These are phyloP conservation scores for Diabrotica undecimpunctata DNA, from an alignment of 1,140 invertebrate genomes.

Conservation along the genomic window DNA sequence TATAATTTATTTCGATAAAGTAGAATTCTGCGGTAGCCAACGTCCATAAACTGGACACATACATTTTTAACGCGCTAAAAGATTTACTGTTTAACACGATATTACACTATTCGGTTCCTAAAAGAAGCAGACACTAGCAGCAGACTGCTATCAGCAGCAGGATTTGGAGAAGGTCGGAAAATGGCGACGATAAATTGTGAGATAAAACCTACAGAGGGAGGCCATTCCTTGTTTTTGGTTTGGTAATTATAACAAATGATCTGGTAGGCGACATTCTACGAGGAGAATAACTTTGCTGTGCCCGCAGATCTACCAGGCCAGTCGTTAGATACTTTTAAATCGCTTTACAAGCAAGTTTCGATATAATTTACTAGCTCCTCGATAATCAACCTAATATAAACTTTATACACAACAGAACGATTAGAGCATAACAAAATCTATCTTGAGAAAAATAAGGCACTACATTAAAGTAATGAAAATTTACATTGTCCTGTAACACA, in stretches of 20 bases:
- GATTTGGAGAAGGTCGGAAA: slow-evolving; percentile 34
- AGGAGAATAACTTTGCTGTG: not conserved
- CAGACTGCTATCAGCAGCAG: slow-evolving; percentile 28
- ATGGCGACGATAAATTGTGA: slow-evolving; percentile 35
- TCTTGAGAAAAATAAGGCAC: too few relatives aligned
- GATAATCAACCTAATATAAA: too few relatives aligned
- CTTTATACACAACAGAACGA: too few relatives aligned
- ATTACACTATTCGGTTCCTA: slow-evolving; percentile 34
- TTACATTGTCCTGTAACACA: too few relatives aligned
- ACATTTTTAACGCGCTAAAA: slow-evolving; percentile 28
- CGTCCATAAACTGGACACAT: slow-evolving; percentile 20
- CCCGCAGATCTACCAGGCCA: not conserved
- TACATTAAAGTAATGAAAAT: too few relatives aligned
- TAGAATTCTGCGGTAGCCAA: not conserved
- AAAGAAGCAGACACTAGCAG: slow-evolving; percentile 24
- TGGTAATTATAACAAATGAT: slow-evolving; percentile 39
- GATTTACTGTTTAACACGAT: slow-evolving; percentile 31
- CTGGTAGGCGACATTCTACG: slow-evolving; percentile 25
- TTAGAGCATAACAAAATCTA: too few relatives aligned
- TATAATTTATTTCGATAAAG: too few relatives aligned
- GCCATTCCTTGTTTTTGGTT: slow-evolving; percentile 37
- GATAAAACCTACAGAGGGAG: slow-evolving; percentile 36
- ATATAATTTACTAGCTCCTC: not conserved
- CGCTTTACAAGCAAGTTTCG: not conserved
- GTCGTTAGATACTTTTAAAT: slow-evolving; percentile 1